Evolutionary conservation across 92 coral and sea anemone genomes (phyloP), one percentile per base, ranked within the genome.

Genomic region (Meandrina meandrites): DNA sequence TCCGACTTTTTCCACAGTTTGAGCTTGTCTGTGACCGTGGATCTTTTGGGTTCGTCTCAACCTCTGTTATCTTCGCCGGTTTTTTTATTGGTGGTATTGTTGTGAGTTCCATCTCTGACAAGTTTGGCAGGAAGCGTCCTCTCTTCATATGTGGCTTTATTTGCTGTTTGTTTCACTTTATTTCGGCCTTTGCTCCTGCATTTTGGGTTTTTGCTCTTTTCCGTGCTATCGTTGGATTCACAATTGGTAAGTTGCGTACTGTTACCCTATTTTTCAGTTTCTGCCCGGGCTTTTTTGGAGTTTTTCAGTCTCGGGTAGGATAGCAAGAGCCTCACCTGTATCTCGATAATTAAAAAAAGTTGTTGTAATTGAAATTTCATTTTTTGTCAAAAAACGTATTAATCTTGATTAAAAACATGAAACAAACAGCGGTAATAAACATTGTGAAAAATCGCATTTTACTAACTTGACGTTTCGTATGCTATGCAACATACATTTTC

Each of bases 1-100:
- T 40, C 45, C 45, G n/a, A 24, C 30, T 82, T 62, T 36, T 57
- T 76, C 80, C 35, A n/a, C 85, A 96, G 98, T 96, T 90, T 90
- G 95, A 96, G 60, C 95, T 96, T n/a, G 96, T 94, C 34, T 96
- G 98, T 36, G 92, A 91, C n/a, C 88, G 91, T 48, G 93, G 98
- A 7, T 91, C 87, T 36, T 83, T 93, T 31, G 92, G 92, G 75
- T 91, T 97, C 57, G 95, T 96, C 12, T 89, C 98, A 1, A 89
- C 98, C 8, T 96, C 98, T 8, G 81, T 93, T 31, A 92, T 92
- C 53, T 96, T 95, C 67, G 94, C 89, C 66, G 98, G 96, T 0
- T 94, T 95, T 94, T 47, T 94, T 24, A 30, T 94, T 67, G 98
- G 98, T 60, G 84, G 95, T 42, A 75, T 96, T 32, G 1, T 81